Percentiles rank a stretch among this genome's conserved stretches.
These are phyloP conservation scores for Hemibagrus wyckioides DNA, from an alignment of 2,113 vertebrate species.

Conservation along the genomic window DNA sequence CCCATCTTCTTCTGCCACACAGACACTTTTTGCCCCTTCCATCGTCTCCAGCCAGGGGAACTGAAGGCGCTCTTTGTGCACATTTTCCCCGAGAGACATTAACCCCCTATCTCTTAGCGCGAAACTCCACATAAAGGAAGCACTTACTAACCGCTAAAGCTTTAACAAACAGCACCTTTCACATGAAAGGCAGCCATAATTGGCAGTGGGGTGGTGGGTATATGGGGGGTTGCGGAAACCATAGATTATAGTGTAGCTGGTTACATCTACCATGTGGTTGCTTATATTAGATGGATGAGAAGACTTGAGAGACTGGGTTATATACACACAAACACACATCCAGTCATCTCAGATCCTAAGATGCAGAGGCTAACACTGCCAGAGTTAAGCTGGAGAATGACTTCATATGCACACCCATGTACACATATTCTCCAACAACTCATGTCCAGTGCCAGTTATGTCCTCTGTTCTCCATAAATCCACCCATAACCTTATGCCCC, in stretches of 20 bases:
- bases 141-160: slow-evolving; percentile 77
- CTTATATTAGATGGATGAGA: not conserved
- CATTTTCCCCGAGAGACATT: slow-evolving; percentile 73
- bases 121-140: slow-evolving; percentile 72
- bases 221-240: not conserved
- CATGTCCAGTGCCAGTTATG: not conserved
- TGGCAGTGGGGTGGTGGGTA: not conserved
- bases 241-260: slow-evolving; percentile 65
- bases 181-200: slow-evolving; percentile 52
- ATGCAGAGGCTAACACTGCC: not conserved
- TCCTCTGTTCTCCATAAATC: slow-evolving; percentile 20
- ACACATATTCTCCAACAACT: not conserved
- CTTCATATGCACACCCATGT: not conserved
- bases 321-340: not conserved
- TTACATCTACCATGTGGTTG: not conserved
- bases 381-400: not conserved
- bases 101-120: slow-evolving; percentile 65
- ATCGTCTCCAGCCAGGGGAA: slow-evolving; percentile 69
- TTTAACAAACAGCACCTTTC: slow-evolving; percentile 76
- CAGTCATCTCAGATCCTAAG: not conserved
- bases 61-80: slow-evolving; percentile 76
- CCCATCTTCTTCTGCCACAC: slow-evolving; percentile 53
- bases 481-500: not conserved
- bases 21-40: slow-evolving; percentile 21
- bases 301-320: not conserved